Evolutionary conservation across 1,140 invertebrate genomes (phyloP), one percentile per base, ranked within the genome.

Genomic region (Procambarus virginalis): DNA sequence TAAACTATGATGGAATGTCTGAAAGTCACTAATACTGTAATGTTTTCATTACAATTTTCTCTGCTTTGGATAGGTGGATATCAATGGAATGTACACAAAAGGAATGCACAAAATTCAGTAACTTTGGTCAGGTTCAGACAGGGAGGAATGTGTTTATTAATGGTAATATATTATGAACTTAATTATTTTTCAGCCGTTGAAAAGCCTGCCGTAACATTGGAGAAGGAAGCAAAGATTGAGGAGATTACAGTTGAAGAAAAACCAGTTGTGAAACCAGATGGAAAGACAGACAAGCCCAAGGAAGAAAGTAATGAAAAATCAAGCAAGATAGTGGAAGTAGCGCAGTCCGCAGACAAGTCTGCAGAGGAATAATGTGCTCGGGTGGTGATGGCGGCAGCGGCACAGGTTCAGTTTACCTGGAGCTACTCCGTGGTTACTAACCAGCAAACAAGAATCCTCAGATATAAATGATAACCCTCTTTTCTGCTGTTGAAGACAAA

Each of bases 201-300:
- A 45, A 84, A 84, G 64, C 64, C 82, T 84, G 82, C 45, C n/a
- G 82, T 84, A n/a, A 73, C 64, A 84, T 46, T 68, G 45, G 68
- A 84, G 60, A 73, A 84, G 48, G 82, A 84, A 49, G 82, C 60
- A 17, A 84, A 84, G 64, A 84, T 84, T 45, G 48, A 84, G 20
- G 82, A 84, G 17, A 45, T 84, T 49, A 48, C 60, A 80, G 78
- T 55, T 20, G 78, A 80, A n/a, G 78, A 80, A 58, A 58, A 80
- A 22, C 12, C 78, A 51, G 78, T 58, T 22, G 78, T 55, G 49
- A 49, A 80, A 55, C n/a, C 49, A 51, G 22, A 80, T 10, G 75
- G 17, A 77, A 77, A 77, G 48, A 49, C 34, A 49, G 75, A 34
- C 2, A 55, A 78, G n/a, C 17, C 46, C 14, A 78, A 48, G 76